Conservation (phyloP, 2,888 invertebrate species). For the Pelosia muscerda region DNA sequence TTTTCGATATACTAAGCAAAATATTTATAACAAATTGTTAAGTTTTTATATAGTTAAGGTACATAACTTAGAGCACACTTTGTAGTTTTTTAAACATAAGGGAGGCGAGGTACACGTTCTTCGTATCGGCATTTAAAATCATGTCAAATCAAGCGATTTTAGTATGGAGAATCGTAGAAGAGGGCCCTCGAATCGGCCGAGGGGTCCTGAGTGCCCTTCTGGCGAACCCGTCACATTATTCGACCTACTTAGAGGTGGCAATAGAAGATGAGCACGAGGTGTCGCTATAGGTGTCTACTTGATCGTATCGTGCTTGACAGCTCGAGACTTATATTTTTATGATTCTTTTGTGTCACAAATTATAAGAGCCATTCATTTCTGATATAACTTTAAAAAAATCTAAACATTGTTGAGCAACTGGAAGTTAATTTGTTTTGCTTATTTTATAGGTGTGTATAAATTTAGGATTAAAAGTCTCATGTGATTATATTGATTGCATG, state of each 20-base stretch:
- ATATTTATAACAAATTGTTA: too few species aligned
- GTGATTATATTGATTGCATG: neutral
- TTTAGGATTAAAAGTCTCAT: neutral
- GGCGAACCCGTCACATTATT: constrained; percentile 81
- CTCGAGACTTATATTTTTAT: constrained; percentile 49
- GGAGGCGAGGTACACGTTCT: constrained; percentile 42
- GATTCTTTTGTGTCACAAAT: constrained; percentile 48
- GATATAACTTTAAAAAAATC: constrained; percentile 14
- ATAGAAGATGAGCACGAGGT: constrained; percentile 71
- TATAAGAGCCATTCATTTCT: constrained; percentile 34
- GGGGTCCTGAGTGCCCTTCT: constrained; percentile 77
- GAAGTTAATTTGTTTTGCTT: neutral
- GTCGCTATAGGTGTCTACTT: constrained; percentile 68
- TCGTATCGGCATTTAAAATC: constrained; percentile 84
- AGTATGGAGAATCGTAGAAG: constrained; percentile 71
- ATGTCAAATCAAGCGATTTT: constrained; percentile 86
- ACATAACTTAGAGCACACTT: constrained; percentile 9
- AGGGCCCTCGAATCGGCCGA: constrained; percentile 69
- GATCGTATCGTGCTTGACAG: constrained; percentile 62
- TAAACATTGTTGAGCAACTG: neutral
- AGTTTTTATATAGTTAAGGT: neutral
- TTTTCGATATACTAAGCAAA: too few species aligned
- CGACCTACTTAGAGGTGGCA: constrained; percentile 82
- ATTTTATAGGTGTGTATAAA: neutral
- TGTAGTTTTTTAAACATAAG: constrained; percentile 24